These are phyloP conservation scores for Phalloptychus januarius DNA, from an alignment of 2,797 vertebrate species.

Conservation along the genomic window DNA sequence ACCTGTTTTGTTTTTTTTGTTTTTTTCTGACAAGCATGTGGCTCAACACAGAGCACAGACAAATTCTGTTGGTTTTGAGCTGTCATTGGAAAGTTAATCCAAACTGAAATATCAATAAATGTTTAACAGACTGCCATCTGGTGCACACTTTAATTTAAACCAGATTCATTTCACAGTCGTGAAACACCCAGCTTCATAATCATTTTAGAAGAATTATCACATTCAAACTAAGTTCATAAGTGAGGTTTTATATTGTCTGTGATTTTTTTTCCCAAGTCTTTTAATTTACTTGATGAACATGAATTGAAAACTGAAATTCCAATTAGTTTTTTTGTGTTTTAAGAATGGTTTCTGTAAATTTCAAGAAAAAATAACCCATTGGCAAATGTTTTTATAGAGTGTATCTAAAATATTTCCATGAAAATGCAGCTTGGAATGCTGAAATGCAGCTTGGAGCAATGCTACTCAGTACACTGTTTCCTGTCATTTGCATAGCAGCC, in stretches of 20 bases:
- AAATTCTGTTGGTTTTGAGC: neutral
- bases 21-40: neutral
- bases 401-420: neutral
- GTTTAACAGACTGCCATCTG: neutral
- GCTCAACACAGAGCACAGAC: neutral
- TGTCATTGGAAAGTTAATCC: neutral
- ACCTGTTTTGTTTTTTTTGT: neutral
- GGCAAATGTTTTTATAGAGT: too few relatives aligned
- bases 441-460: neutral
- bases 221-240: neutral
- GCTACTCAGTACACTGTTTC: neutral
- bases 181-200: neutral
- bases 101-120: neutral
- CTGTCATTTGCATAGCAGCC: neutral
- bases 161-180: neutral
- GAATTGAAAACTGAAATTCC: neutral
- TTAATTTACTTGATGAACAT: neutral
- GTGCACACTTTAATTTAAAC: neutral
- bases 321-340: neutral
- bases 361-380: too few relatives aligned
- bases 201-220: neutral
- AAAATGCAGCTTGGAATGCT: neutral
- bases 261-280: neutral
- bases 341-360: neutral
- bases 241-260: neutral